Base-by-base conservation (phyloP, 2,888 invertebrate genomes). In the Spialia ferax region DNA sequence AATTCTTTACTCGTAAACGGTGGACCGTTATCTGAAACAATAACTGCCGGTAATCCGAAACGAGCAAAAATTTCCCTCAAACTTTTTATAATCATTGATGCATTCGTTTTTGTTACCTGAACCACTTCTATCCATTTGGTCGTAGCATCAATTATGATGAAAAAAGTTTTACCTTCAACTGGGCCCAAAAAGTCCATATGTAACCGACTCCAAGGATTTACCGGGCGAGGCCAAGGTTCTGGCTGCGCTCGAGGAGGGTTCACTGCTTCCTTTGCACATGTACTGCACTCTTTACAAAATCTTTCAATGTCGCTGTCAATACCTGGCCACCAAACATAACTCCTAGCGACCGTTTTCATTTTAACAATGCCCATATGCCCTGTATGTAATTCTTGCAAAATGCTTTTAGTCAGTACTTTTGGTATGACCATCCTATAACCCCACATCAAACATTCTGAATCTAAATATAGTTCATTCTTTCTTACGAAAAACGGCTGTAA, bases 181-280 rank as follows among this genome's bases (percentile, higher is more conserved):
- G 73, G 73, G 1, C 68, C 66, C 13, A 75, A 50, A 54, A 75
- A 76, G 60, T 76, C 76, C 0, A 75, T 13, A 52, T 75, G 76
- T 3, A 76, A 13, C 1, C 74, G 61, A 13, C 48, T 56, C 74
- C 74, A 77, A 0, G 74, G 74, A 5, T 70, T 56, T 23, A 52
- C 6, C n/a, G 52, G 23, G 18, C 70, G 73, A 0, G 71, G 70
- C 75, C 77, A 78, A 1, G 77, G 71, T 7, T 70, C 63, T 2
- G 73, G 72, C 10, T 71, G 54, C 0, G 71, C 73, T 1, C 68
- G 65, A 3, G 74, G 68, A 5, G 72, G 74, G 0, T 65, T 70
- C 0, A n/a, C 18, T 1, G 52, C 42, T 70, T 11, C 35, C 65
- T 6, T 48, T 56, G 22, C 76, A 75, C 7, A 65, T 57, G 1